Evolutionary conservation across 1,140 invertebrate species (phyloP).

Genomic region (Coboldia fuscipes): DNA sequence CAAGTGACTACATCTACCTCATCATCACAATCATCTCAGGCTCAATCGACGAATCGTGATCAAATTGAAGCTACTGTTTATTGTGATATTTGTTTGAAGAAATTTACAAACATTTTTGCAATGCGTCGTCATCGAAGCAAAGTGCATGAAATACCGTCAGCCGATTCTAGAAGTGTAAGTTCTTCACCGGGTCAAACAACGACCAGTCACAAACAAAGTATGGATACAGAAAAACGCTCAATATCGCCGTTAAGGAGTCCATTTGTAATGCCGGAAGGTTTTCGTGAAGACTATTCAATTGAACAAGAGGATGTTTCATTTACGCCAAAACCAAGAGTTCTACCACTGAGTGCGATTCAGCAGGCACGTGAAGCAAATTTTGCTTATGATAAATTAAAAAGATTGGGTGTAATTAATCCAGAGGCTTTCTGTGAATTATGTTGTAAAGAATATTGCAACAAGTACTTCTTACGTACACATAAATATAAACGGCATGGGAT

Average conservation of each 20-base stretch:
- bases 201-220: slow-evolving; percentile 3
- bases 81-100: slow-evolving; percentile 28
- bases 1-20: slow-evolving; percentile 6
- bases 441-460: slow-evolving; percentile 88
- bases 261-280: slow-evolving; percentile 17
- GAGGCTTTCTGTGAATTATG: slow-evolving; percentile 88
- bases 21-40: slow-evolving; percentile 5
- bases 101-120: slow-evolving; percentile 27
- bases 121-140: slow-evolving; percentile 27
- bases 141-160: slow-evolving; percentile 17
- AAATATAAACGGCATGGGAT: slow-evolving; percentile 66
- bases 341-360: slow-evolving; percentile 35
- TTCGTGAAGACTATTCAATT: slow-evolving; percentile 18
- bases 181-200: slow-evolving; percentile 2
- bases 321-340: slow-evolving; percentile 28
- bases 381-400: slow-evolving; percentile 40
- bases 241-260: not conserved
- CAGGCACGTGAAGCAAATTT: slow-evolving; percentile 38
- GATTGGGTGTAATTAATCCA: slow-evolving; percentile 60
- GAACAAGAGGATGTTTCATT: slow-evolving; percentile 31
- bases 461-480: slow-evolving; percentile 82
- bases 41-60: slow-evolving; percentile 8
- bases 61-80: slow-evolving; percentile 12
- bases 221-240: not conserved
- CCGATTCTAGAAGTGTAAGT: not conserved